Conservation (phyloP, 2,888 invertebrate species). For the Gonocerus acuteangulatus region DNA sequence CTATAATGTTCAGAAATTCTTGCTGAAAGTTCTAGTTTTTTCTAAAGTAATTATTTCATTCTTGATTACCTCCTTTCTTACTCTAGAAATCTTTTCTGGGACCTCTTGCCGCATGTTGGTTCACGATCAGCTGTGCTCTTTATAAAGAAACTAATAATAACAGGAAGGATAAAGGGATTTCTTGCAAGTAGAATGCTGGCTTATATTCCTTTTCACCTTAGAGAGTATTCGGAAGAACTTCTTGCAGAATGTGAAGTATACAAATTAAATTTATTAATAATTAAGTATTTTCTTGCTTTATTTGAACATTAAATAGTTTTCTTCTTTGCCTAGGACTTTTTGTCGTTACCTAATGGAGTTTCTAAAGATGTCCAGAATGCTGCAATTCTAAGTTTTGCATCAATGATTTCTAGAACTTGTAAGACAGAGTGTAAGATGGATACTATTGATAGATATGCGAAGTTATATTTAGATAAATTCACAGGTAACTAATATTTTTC, state of each 20-base stretch:
- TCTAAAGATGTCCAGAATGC: slow-evolving; percentile 54
- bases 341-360: slow-evolving; percentile 34
- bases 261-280: slow-evolving; percentile 9
- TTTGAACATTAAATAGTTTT: too few species aligned
- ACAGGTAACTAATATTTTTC: slow-evolving; percentile 56
- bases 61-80: too few species aligned
- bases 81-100: slow-evolving; percentile 59
- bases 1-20: background rate
- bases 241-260: slow-evolving; percentile 39
- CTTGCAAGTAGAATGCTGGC: slow-evolving; percentile 58
- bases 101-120: slow-evolving; percentile 61
- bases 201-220: slow-evolving; percentile 62
- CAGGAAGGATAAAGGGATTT: slow-evolving; percentile 55
- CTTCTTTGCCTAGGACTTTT: slow-evolving; percentile 36
- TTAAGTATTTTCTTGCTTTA: too few species aligned
- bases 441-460: slow-evolving; percentile 61
- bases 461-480: slow-evolving; percentile 62
- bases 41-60: background rate
- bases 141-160: slow-evolving; percentile 56
- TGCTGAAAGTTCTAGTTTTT: background rate
- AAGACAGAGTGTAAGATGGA: slow-evolving; percentile 51
- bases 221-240: slow-evolving; percentile 48
- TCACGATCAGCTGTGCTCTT: slow-evolving; percentile 58
- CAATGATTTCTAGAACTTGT: slow-evolving; percentile 57
- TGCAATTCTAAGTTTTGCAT: slow-evolving; percentile 61